Evolutionary conservation across 1,140 invertebrate species (phyloP).

Genomic region (Aphelenchoides besseyi): DNA sequence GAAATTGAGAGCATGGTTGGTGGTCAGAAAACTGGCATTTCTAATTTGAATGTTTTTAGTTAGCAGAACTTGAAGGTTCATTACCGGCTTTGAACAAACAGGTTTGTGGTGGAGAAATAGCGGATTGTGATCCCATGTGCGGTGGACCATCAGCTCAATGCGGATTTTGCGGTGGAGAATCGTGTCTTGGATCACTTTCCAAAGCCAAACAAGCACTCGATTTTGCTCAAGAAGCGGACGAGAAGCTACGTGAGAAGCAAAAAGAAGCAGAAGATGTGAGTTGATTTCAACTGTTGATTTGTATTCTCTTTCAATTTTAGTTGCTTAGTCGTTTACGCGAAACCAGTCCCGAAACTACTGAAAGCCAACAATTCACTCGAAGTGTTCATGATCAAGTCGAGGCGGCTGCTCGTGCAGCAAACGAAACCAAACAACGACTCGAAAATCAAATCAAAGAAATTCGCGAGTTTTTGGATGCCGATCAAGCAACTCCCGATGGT

Average conservation of each 20-base stretch:
- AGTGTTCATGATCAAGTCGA: constrained; percentile 26
- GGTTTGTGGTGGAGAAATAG: constrained; percentile 56
- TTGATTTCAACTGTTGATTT: background rate
- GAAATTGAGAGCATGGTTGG: constrained; percentile 41
- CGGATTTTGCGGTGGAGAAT: constrained; percentile 55
- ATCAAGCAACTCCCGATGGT: constrained; percentile 52
- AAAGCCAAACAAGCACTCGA: constrained; percentile 57
- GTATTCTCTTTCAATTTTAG: constrained; percentile 10
- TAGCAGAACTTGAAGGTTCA: constrained; percentile 36
- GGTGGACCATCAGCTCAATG: constrained; percentile 54
- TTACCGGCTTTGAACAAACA: constrained; percentile 54
- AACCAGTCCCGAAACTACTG: constrained; percentile 37
- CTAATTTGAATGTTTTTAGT: constrained; percentile 24
- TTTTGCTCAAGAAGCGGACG: constrained; percentile 58
- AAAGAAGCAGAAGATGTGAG: constrained; percentile 53
- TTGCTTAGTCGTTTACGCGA: constrained; percentile 43
- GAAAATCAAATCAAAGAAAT: constrained; percentile 48
- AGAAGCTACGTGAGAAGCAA: constrained; percentile 55
- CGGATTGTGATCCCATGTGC: constrained; percentile 56
- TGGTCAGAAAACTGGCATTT: background rate
- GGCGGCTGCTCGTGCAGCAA: constrained; percentile 36
- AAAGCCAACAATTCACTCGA: constrained; percentile 24
- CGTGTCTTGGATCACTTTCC: constrained; percentile 58
- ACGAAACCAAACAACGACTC: constrained; percentile 44
- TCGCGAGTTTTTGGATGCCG: constrained; percentile 49